Evolutionary conservation across 1,140 invertebrate species (phyloP).

Genomic region (Caenorhabditis briggsae): DNA sequence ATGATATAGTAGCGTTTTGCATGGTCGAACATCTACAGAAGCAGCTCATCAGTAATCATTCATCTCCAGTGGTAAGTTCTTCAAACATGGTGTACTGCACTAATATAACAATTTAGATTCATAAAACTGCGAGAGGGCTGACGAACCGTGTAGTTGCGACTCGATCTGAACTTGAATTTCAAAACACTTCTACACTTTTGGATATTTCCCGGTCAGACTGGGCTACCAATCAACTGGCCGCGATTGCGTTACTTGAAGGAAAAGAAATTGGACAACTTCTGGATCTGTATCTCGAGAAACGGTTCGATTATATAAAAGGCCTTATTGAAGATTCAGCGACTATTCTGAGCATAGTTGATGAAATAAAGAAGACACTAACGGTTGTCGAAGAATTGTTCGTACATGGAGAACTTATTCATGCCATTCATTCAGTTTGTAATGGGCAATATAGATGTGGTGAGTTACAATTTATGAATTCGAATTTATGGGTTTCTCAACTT

Average conservation of each 20-base stretch:
- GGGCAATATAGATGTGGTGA: constrained; percentile 56
- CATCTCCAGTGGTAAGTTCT: constrained; percentile 1
- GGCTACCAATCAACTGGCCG: constrained; percentile 57
- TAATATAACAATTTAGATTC: constrained; percentile 25
- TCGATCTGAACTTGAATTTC: not conserved
- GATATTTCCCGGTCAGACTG: constrained; percentile 51
- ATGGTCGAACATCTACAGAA: constrained; percentile 36
- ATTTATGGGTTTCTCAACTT: not conserved
- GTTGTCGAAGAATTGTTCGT: constrained; percentile 50
- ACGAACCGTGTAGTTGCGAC: constrained; percentile 44
- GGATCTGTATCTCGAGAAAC: constrained; percentile 50
- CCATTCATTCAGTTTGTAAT: constrained; percentile 55
- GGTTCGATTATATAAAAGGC: not conserved
- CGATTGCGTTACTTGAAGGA: constrained; percentile 52
- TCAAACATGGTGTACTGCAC: not conserved
- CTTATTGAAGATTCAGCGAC: constrained; percentile 55
- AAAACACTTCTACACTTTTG: not conserved
- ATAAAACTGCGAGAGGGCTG: constrained; percentile 37
- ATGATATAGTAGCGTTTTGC: constrained; percentile 19
- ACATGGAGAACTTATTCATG: constrained; percentile 56
- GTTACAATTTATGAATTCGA: not conserved
- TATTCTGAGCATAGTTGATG: constrained; percentile 57
- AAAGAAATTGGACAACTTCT: constrained; percentile 45
- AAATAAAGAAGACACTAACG: constrained; percentile 55
- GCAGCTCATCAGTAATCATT: constrained; percentile 38